A percentile compares a stretch with the other conserved stretches of the same genome.
These are phyloP conservation scores for Apis florea DNA, from an alignment of 1,140 invertebrate genomes.

Conservation along the genomic window DNA sequence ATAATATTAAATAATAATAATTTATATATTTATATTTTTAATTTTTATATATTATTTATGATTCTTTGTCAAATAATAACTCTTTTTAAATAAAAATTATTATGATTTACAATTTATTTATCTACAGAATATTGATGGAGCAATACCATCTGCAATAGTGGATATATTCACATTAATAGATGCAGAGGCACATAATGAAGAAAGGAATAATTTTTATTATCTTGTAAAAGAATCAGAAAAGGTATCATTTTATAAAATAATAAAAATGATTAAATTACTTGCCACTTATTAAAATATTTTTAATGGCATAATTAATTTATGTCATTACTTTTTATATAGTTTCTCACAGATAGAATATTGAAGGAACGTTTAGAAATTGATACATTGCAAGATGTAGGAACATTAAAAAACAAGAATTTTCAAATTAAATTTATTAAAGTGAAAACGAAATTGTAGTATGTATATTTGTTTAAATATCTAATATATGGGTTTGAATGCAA, in stretches of 20 bases:
- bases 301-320: slow-evolving; percentile 37
- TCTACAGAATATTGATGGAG: slow-evolving; percentile 85
- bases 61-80: neutral
- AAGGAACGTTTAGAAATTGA: slow-evolving; percentile 97
- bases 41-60: neutral
- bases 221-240: slow-evolving; percentile 89
- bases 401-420: slow-evolving; percentile 94
- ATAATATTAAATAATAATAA: neutral
- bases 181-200: slow-evolving; percentile 86
- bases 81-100: neutral
- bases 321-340: slow-evolving; percentile 77
- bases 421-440: slow-evolving; percentile 98
- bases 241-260: slow-evolving; percentile 72
- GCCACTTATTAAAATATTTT: neutral
- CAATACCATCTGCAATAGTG: slow-evolving; percentile 88
- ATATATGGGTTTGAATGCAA: neutral
- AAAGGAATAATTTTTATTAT: slow-evolving; percentile 87
- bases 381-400: slow-evolving; percentile 94
- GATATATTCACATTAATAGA: slow-evolving; percentile 91
- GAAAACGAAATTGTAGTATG: slow-evolving; percentile 98
- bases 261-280: slow-evolving; percentile 7
- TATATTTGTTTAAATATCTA: slow-evolving; percentile 66
- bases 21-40: neutral
- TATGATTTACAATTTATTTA: slow-evolving; percentile 55
- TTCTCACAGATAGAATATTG: slow-evolving; percentile 91